Conservation (phyloP, 2,888 invertebrate genomes). For the Platerodrilus igneus region DNA sequence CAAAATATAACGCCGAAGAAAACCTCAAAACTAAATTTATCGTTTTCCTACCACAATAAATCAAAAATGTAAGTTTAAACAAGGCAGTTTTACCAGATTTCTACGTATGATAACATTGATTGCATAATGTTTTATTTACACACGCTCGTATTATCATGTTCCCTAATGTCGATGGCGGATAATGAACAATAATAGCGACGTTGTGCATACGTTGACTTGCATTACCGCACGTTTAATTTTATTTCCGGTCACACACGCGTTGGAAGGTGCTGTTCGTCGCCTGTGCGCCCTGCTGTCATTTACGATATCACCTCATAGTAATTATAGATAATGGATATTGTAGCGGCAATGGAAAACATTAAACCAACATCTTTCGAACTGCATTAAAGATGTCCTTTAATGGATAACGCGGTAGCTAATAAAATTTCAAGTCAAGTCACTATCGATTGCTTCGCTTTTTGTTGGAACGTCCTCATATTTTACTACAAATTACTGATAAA, state of each 20-base stretch:
- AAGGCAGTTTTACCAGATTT: slow-evolving; percentile 12
- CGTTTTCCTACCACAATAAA: too few relatives aligned
- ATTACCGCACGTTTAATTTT: slow-evolving; percentile 29
- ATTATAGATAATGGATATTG: slow-evolving; percentile 23
- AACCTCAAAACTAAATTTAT: too few relatives aligned
- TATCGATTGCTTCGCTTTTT: too few relatives aligned
- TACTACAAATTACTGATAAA: slow-evolving; percentile 21
- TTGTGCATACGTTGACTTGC: slow-evolving; percentile 19
- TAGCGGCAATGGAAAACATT: too few relatives aligned
- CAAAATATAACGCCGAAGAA: too few relatives aligned
- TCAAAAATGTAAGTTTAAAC: slow-evolving; percentile 18
- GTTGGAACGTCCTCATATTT: slow-evolving; percentile 10
- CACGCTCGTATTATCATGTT: slow-evolving; percentile 6
- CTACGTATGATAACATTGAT: slow-evolving; percentile 15
- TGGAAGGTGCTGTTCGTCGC: slow-evolving; percentile 17
- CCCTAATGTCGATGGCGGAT: slow-evolving; percentile 17
- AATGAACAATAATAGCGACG: slow-evolving; percentile 16
- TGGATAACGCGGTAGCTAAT: too few relatives aligned
- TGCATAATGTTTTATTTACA: slow-evolving; percentile 16
- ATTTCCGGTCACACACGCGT: slow-evolving; percentile 29
- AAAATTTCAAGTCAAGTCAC: too few relatives aligned
- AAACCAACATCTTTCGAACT: too few relatives aligned
- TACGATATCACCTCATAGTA: slow-evolving; percentile 20
- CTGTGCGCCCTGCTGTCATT: slow-evolving; percentile 21
- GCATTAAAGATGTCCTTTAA: too few relatives aligned